Evolutionary conservation across 2,888 invertebrate genomes (phyloP).

Genomic region (Chaitophorus viminalis): DNA sequence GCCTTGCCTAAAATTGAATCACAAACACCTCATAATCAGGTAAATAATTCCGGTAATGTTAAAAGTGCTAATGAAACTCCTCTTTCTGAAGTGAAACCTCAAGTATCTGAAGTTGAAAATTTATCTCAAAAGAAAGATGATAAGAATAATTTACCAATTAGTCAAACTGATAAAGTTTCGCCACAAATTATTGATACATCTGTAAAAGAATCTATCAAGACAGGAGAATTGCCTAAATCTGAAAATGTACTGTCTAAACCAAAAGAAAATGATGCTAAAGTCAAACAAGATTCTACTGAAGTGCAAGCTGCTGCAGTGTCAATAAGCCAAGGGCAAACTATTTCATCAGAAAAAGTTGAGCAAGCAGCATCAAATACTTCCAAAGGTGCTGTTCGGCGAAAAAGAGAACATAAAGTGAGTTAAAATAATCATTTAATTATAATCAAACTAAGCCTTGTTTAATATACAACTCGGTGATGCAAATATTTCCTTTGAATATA

Average conservation of each 20-base stretch:
- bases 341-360: constrained; percentile 35
- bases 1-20: constrained; percentile 66
- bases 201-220: constrained; percentile 18
- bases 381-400: constrained; percentile 70
- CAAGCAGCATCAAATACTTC: constrained; percentile 69
- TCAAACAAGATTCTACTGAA: constrained; percentile 50
- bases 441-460: too few relatives aligned
- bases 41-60: constrained; percentile 14
- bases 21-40: constrained; percentile 62
- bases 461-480: too few relatives aligned
- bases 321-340: constrained; percentile 7
- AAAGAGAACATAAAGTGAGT: constrained; percentile 68
- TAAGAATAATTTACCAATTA: constrained; percentile 31
- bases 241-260: constrained; percentile 33
- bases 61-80: constrained; percentile 44
- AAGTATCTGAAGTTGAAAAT: constrained; percentile 53
- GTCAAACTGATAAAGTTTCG: constrained; percentile 25
- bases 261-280: constrained; percentile 49
- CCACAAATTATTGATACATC: not conserved
- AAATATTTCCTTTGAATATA: too few relatives aligned
- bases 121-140: constrained; percentile 57
- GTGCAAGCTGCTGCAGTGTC: constrained; percentile 10
- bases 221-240: constrained; percentile 23
- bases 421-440: not conserved
- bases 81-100: constrained; percentile 16